phyloP scores from a whole-genome alignment of 2,113 vertebrate species.

The Alexandromys fortis region DNA sequence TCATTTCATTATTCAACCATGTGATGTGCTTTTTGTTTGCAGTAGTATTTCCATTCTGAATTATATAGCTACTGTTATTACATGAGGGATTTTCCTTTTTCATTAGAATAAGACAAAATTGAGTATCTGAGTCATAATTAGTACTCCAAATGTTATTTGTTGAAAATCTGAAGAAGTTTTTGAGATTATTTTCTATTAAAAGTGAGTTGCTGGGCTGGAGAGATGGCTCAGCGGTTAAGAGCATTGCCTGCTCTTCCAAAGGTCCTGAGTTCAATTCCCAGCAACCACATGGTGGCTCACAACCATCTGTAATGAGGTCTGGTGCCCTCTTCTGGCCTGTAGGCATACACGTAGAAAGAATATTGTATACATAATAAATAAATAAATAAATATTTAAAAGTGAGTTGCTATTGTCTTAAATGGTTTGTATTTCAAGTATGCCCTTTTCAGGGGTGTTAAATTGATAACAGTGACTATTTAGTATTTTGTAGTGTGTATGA shows the following conservation, averaged over 20 bases:
- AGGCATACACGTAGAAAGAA: too few species aligned
- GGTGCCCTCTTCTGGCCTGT: too few species aligned
- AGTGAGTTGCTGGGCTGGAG: conserved; percentile 21
- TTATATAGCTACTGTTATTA: not conserved
- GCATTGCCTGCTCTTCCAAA: too few species aligned
- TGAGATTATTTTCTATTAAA: conserved; percentile 56
- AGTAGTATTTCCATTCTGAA: conserved; percentile 20
- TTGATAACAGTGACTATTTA: conserved; percentile 30
- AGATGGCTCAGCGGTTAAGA: too few species aligned
- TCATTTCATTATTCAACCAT: conserved; percentile 46
- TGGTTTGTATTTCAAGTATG: conserved; percentile 25
- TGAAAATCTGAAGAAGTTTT: conserved; percentile 14
- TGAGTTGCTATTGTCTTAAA: conserved; percentile 6
- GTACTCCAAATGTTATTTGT: conserved; percentile 32
- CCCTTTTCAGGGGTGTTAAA: not conserved
- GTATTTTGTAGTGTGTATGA: conserved; percentile 15
- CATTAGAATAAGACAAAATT: conserved; percentile 46
- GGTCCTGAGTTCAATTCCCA: too few species aligned
- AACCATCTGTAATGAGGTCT: too few species aligned
- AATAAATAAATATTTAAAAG: too few species aligned
- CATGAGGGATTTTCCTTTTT: not conserved
- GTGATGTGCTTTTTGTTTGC: not conserved
- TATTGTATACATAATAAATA: too few species aligned
- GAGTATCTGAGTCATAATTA: conserved; percentile 27
- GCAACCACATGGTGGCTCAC: too few species aligned